Evolutionary conservation across 2,888 invertebrate species (phyloP).

Genomic region (Volucella zonaria): DNA sequence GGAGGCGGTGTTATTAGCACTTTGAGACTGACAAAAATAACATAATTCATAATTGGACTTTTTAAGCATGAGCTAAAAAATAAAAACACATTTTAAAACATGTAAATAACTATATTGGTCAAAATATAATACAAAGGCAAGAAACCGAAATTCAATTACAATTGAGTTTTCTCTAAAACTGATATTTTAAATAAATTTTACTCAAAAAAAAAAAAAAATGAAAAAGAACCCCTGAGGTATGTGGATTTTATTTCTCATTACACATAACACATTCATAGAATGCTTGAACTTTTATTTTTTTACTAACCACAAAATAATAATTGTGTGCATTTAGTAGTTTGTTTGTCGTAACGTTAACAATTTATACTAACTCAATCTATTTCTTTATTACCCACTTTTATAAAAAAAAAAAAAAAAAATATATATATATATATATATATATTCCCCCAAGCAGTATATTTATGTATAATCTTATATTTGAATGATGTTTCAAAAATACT

Average conservation of each 20-base stretch:
- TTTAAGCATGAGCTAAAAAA: slow-evolving; percentile 32
- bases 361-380: slow-evolving; percentile 31
- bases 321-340: slow-evolving; percentile 59
- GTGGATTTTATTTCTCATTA: slow-evolving; percentile 71
- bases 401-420: neutral
- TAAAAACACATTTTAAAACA: slow-evolving; percentile 49
- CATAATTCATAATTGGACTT: slow-evolving; percentile 61
- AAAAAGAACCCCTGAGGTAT: slow-evolving; percentile 57
- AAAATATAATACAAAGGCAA: slow-evolving; percentile 18
- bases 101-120: slow-evolving; percentile 46
- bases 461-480: slow-evolving; percentile 3
- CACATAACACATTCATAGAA: slow-evolving; percentile 61
- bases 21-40: slow-evolving; percentile 76
- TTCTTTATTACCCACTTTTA: neutral
- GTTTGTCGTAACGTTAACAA: slow-evolving; percentile 25
- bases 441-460: neutral
- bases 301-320: slow-evolving; percentile 42
- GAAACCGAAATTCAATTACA: slow-evolving; percentile 21
- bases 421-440: slow-evolving; percentile 8
- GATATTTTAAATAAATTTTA: slow-evolving; percentile 60
- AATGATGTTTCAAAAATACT: slow-evolving; percentile 2
- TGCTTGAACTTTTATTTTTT: slow-evolving; percentile 32
- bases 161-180: slow-evolving; percentile 42
- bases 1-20: slow-evolving; percentile 82
- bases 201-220: slow-evolving; percentile 34